phyloP scores from a whole-genome alignment of 2,888 invertebrate genomes.

The Augiades crinisus region DNA sequence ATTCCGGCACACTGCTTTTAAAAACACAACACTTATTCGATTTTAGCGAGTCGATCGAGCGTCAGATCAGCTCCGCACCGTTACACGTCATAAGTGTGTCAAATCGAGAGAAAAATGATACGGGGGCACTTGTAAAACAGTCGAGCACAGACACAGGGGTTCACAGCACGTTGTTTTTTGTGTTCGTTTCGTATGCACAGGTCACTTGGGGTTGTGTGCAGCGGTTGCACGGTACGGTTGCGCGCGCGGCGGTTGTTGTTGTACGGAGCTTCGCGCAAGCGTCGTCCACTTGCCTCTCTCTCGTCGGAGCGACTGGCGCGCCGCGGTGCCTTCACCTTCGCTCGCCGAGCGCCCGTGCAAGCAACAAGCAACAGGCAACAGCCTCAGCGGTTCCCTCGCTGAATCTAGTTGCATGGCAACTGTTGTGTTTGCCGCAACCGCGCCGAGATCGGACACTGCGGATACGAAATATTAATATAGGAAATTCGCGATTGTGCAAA shows the following conservation, averaged over 20 bases:
- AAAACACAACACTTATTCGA: constrained; percentile 73
- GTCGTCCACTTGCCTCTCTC: constrained; percentile 62
- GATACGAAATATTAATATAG: constrained; percentile 5
- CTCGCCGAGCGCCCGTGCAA: constrained; percentile 61
- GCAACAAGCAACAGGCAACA: too few relatives aligned
- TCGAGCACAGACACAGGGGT: constrained; percentile 56
- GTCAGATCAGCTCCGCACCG: constrained; percentile 67
- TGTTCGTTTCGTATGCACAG: constrained; percentile 35
- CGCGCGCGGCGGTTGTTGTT: constrained; percentile 42
- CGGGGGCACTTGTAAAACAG: constrained; percentile 39
- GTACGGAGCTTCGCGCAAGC: constrained; percentile 40
- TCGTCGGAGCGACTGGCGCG: constrained; percentile 69
- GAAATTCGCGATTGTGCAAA: too few relatives aligned
- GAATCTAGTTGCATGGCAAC: constrained; percentile 78
- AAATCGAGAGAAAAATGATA: constrained; percentile 56
- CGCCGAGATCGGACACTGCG: constrained; percentile 9
- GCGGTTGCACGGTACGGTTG: constrained; percentile 35
- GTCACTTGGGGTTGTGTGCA: constrained; percentile 47
- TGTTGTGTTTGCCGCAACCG: constrained; percentile 45
- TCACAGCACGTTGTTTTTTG: constrained; percentile 46
- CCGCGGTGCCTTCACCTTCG: constrained; percentile 55
- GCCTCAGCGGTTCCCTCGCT: constrained; percentile 66
- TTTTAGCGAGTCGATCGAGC: constrained; percentile 74
- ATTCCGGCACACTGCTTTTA: constrained; percentile 72
- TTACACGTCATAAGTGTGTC: constrained; percentile 79